Percentiles rank a stretch among this genome's conserved stretches.
These are phyloP conservation scores for Druceiella hillmani DNA, from an alignment of 2,888 invertebrate genomes.

Conservation along the genomic window DNA sequence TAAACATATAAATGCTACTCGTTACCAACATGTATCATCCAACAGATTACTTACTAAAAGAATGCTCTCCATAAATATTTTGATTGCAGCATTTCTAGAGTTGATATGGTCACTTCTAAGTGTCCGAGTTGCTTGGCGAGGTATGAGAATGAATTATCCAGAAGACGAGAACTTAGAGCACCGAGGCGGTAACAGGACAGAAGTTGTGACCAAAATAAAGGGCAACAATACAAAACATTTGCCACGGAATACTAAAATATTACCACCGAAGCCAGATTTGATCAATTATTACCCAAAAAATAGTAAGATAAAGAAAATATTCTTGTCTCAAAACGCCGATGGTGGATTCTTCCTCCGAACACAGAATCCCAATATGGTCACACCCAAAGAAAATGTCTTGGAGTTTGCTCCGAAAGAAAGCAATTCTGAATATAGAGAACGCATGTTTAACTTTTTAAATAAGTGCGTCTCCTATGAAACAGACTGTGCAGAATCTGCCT, in stretches of 20 bases:
- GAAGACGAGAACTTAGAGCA: conserved; percentile 41
- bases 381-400: conserved; percentile 34
- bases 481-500: neutral
- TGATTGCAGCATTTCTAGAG: conserved; percentile 54
- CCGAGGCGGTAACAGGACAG: conserved; percentile 44
- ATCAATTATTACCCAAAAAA: conserved; percentile 50
- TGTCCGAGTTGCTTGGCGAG: conserved; percentile 53
- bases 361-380: conserved; percentile 41
- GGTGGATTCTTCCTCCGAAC: conserved; percentile 43
- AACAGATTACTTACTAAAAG: conserved; percentile 38
- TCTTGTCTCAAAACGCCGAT: conserved; percentile 40
- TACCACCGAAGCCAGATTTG: conserved; percentile 47
- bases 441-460: conserved; percentile 45
- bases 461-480: conserved; percentile 37
- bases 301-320: conserved; percentile 48
- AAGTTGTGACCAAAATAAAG: conserved; percentile 52
- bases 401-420: conserved; percentile 29
- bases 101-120: conserved; percentile 57
- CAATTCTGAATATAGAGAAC: conserved; percentile 43
- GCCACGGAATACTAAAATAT: conserved; percentile 37
- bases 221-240: conserved; percentile 43
- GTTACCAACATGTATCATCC: conserved; percentile 27
- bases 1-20: conserved; percentile 34
- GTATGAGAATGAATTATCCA: conserved; percentile 56
- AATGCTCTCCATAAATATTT: conserved; percentile 53